These are phyloP conservation scores for Okamejei kenojei DNA, from an alignment of 2,797 vertebrate genomes.

Conservation along the genomic window DNA sequence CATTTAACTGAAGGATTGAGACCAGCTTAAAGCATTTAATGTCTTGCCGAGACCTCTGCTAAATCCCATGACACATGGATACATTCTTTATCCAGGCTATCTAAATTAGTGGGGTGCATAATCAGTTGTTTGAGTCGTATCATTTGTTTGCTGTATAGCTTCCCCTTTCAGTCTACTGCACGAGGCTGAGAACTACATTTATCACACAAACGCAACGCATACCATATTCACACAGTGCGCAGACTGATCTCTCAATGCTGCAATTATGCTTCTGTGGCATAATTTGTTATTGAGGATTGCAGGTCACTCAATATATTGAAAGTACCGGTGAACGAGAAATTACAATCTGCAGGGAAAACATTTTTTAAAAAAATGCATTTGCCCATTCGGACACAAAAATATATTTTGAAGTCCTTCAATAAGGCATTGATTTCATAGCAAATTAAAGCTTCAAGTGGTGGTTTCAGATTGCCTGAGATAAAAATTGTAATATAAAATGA, in stretches of 20 bases:
- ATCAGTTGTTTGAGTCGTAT: not conserved
- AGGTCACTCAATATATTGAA: conserved; percentile 2
- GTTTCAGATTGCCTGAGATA: not conserved
- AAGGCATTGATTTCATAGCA: not conserved
- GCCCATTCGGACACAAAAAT: not conserved
- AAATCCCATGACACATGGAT: not conserved
- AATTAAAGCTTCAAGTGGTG: conserved; percentile 7
- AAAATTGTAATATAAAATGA: not conserved
- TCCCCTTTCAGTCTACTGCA: not conserved
- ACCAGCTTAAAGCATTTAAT: not conserved
- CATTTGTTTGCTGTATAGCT: not conserved
- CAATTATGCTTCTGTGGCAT: not conserved
- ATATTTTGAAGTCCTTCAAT: not conserved
- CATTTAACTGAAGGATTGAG: not conserved
- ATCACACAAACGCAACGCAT: not conserved
- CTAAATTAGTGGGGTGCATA: not conserved
- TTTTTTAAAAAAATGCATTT: not conserved
- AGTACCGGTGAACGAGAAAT: not conserved
- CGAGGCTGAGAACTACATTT: not conserved
- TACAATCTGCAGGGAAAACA: not conserved
- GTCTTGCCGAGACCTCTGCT: not conserved
- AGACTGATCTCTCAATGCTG: not conserved
- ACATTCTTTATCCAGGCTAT: not conserved
- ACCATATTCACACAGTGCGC: not conserved
- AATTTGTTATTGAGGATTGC: conserved; percentile 9